These are phyloP conservation scores for Tinea semifulvella DNA, from an alignment of 2,888 invertebrate genomes.

Conservation along the genomic window DNA sequence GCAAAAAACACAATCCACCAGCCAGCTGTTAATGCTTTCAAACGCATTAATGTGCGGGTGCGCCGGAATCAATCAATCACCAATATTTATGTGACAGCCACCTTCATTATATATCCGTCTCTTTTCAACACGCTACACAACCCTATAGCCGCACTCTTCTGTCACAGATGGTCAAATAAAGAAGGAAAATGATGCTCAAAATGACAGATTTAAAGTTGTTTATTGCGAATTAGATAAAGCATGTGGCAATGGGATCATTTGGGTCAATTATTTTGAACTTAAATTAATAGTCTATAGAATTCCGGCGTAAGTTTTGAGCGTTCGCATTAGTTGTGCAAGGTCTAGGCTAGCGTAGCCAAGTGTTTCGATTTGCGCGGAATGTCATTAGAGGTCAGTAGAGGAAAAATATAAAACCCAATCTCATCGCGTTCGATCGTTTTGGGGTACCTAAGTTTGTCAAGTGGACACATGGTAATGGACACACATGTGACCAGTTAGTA, in stretches of 20 bases:
- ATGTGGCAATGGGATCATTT: conserved; percentile 4
- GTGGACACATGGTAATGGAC: too few species aligned
- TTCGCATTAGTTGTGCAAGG: too few species aligned
- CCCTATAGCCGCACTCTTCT: neutral
- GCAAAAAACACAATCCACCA: conserved; percentile 20
- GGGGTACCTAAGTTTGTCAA: too few species aligned
- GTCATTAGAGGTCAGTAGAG: too few species aligned
- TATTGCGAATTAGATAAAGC: conserved; percentile 2
- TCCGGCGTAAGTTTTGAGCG: too few species aligned
- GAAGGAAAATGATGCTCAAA: conserved; percentile 1
- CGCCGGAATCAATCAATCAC: conserved; percentile 56
- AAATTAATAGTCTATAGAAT: neutral
- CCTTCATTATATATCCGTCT: conserved; percentile 38
- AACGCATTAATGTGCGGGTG: conserved; percentile 48
- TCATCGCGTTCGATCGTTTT: too few species aligned
- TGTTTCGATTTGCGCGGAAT: too few species aligned
- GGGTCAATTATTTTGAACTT: neutral
- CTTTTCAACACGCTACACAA: conserved; percentile 23
- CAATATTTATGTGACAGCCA: conserved; percentile 57
- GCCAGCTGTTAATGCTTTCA: conserved; percentile 57
- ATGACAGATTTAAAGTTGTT: conserved; percentile 9
- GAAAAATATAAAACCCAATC: too few species aligned
- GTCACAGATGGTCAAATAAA: conserved; percentile 5
- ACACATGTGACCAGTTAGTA: too few species aligned
- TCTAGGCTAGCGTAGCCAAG: too few species aligned